Evolutionary conservation across 2,797 vertebrate species (phyloP).

Genomic region (Perodicticus potto): DNA sequence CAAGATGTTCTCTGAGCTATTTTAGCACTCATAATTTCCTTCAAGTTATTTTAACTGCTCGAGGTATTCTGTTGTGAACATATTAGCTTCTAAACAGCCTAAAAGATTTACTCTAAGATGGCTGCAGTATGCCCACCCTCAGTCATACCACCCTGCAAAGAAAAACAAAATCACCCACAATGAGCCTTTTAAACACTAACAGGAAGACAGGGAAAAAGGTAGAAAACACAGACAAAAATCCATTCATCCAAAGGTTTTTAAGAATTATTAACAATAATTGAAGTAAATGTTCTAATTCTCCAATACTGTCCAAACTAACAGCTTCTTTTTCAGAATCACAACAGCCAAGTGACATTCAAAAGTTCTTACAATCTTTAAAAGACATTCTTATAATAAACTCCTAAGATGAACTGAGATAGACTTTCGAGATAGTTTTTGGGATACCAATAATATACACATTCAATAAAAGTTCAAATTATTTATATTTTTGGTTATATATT

Average conservation of each 20-base stretch:
- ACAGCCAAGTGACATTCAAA: conserved; percentile 27
- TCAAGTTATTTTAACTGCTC: conserved; percentile 47
- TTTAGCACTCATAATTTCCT: conserved; percentile 49
- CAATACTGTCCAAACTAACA: neutral
- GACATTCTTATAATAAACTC: neutral
- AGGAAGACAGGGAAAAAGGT: neutral
- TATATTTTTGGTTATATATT: neutral
- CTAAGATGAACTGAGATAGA: neutral
- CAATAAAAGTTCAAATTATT: conserved; percentile 53
- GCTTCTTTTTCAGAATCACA: neutral
- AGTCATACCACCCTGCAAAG: neutral
- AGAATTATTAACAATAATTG: conserved; percentile 11
- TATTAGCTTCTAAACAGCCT: neutral
- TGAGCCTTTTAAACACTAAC: neutral
- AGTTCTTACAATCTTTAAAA: neutral
- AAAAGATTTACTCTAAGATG: conserved; percentile 24
- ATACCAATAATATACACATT: conserved; percentile 19
- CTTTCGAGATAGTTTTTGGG: neutral
- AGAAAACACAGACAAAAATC: neutral
- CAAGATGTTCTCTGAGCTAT: conserved; percentile 40
- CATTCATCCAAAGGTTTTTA: neutral
- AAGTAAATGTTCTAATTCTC: conserved; percentile 19
- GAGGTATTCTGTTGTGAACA: neutral
- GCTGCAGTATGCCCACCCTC: neutral
- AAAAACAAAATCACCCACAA: neutral